These are phyloP conservation scores for Zygaena filipendulae DNA, from an alignment of 2,888 invertebrate species.

Conservation along the genomic window DNA sequence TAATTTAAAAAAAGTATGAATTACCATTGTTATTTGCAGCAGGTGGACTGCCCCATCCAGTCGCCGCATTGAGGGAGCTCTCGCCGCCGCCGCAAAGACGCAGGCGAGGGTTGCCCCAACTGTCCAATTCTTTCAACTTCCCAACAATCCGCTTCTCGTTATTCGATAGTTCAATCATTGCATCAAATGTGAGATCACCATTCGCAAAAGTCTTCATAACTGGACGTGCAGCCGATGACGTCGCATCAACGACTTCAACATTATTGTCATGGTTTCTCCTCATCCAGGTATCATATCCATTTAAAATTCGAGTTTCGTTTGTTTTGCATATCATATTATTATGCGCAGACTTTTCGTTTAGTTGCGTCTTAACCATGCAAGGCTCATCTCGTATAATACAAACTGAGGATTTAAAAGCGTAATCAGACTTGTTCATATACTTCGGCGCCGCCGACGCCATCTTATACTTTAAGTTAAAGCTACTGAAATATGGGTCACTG, in stretches of 20 bases:
- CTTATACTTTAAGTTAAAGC: constrained; percentile 70
- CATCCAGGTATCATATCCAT: constrained; percentile 42
- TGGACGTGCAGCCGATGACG: constrained; percentile 26
- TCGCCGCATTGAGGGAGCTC: constrained; percentile 81
- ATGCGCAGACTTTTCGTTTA: constrained; percentile 53
- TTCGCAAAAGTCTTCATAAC: constrained; percentile 47
- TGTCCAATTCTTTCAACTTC: constrained; percentile 33
- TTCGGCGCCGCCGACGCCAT: constrained; percentile 65
- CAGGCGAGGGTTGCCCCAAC: constrained; percentile 73
- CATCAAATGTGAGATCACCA: constrained; percentile 60
- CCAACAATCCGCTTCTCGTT: constrained; percentile 38
- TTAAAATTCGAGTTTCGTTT: constrained; percentile 47
- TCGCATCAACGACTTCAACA: constrained; percentile 34
- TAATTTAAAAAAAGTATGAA: no score
- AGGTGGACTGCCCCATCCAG: constrained; percentile 83
- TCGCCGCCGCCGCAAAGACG: constrained; percentile 83
- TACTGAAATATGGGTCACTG: constrained; percentile 70
- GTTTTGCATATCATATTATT: constrained; percentile 49
- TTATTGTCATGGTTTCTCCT: constrained; percentile 63
- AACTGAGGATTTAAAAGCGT: constrained; percentile 71
- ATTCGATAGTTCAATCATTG: constrained; percentile 49
- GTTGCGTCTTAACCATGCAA: constrained; percentile 49
- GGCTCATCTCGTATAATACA: constrained; percentile 65
- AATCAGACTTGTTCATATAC: constrained; percentile 71
- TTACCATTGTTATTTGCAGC: constrained; percentile 73